Evolutionary conservation across 2,888 invertebrate genomes (phyloP), one percentile per base, ranked within the genome.

Genomic region (Tryphoninae sp.): DNA sequence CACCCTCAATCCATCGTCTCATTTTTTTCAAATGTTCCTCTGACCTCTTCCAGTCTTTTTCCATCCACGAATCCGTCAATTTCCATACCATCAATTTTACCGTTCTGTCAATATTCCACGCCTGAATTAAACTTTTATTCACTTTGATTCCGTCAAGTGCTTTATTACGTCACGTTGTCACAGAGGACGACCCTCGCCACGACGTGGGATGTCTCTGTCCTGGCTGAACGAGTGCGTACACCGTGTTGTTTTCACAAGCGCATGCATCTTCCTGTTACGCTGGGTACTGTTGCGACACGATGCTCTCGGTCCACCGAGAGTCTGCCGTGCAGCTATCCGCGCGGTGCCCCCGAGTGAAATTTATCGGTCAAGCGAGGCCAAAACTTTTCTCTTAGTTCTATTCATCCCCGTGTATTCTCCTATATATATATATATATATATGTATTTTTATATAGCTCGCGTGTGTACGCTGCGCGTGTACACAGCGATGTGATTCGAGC

Each of bases 341-440:
- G 26, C 53, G 13, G 6, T 23, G 61, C 13, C 23, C 49, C 55
- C 75, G 78, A 81, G 80, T 81, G 72, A 81, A 83, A 83, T 83
- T 83, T 83, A 83, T 83, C 75, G 83, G 83, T 81, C 80, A 83
- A 81, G 67, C 71, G 83, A 78, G 78, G 81, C 78, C 76, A 72
- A 78, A 80, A 83, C 78, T 83, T 83, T 83, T 76, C 71, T 81
- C 77, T 55, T 26, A 58, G 55, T 78, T 67, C 49, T 55, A 49
- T 64, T 55, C 73, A 64, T 69, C 71, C 64, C 64, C 13, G 7
- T 58, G 45, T 64, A 33, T 49, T n/a, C 40, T 7, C 2, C n/a
- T 19, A 40, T 61, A 19, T 64, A 64, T 45, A 9, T 53, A 33
- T 19, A 19, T 19, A 19, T 19, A 19, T 19, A 19, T 19, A 1